Base-by-base conservation (phyloP, 1,140 invertebrate genomes). In the Drosophila teissieri region DNA sequence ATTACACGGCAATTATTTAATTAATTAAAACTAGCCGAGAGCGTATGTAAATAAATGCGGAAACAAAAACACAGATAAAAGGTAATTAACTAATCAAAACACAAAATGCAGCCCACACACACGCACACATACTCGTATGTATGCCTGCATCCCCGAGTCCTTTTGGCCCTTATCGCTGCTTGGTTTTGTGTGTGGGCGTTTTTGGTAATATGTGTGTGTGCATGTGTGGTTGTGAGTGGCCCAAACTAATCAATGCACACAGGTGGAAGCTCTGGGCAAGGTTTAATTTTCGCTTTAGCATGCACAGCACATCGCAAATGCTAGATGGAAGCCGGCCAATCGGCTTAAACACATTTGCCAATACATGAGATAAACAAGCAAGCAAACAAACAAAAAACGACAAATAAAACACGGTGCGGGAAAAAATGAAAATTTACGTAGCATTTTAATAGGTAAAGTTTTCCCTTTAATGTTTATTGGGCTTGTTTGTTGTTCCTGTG, bases 381-480 rank as follows among this genome's bases (percentile, higher is more conserved):
- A 34, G 40, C 51, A 56, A 48, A 54, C 34, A 52, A 15, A 70
- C 46, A 53, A 69, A 46, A 27, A 11, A 46, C 12, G 39, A 69
- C 36, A 69, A 68, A 44, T 17, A 42, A 27, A 52, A 10, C 36
- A 42, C 3, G 24, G 1, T 31, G 31, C 31, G n/a, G 5, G 36
- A 81, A 82, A 81, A 82, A 78, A 86, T 88, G 72, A 75, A 86
- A 86, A 86, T 88, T 83, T 86, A 88, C 83, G 83, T 86, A 88
- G 83, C 77, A 88, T 88, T 86, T 86, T 86, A 86, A 86, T 86
- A 82, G 83, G 67, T 79, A 86, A 86, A 86, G 83, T 86, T 86
- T 86, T 76, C 58, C 83, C 83, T 88, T 86, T 88, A 88, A 86
- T 86, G 83, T 77, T 86, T 86, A 86, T 86, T 86, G 77, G 78